These are phyloP conservation scores for Chalcosyrphus nemorum DNA, from an alignment of 2,888 invertebrate genomes.

Conservation along the genomic window DNA sequence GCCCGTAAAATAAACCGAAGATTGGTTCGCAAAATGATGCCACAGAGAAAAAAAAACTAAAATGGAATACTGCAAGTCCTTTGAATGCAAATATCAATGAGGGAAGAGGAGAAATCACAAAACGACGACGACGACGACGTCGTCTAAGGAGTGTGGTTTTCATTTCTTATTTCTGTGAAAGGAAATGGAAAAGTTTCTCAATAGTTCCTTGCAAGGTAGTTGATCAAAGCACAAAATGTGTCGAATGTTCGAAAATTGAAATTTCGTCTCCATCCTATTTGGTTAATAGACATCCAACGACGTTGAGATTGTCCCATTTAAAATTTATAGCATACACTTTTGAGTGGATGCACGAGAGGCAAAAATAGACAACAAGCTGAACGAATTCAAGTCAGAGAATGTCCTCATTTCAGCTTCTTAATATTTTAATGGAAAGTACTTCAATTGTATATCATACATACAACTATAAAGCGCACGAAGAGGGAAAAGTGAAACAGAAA, in stretches of 20 bases:
- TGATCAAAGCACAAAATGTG: conserved; percentile 43
- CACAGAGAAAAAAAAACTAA: conserved; percentile 9
- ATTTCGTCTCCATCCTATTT: not conserved
- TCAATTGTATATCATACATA: conserved; percentile 31
- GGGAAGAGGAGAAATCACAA: conserved; percentile 3
- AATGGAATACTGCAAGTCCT: conserved; percentile 40
- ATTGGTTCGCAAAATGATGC: conserved; percentile 44
- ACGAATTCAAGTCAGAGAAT: conserved; percentile 22
- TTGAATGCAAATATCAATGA: conserved; percentile 38
- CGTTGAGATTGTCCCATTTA: conserved; percentile 29
- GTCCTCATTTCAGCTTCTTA: conserved; percentile 48
- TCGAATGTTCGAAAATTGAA: conserved; percentile 19
- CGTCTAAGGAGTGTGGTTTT: conserved; percentile 1
- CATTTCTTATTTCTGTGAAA: not conserved
- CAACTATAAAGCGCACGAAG: too few relatives aligned
- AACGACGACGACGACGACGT: too few relatives aligned
- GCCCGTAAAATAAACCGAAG: conserved; percentile 32
- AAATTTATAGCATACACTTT: conserved; percentile 31
- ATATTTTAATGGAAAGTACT: conserved; percentile 64
- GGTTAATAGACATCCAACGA: not conserved
- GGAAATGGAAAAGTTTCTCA: not conserved
- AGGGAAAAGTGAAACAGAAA: conserved; percentile 36
- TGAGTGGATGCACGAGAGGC: not conserved
- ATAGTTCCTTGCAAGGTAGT: conserved; percentile 1
- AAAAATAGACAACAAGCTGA: conserved; percentile 34